Conservation (phyloP, 2,797 vertebrate species). For the Silurus aristotelis region DNA sequence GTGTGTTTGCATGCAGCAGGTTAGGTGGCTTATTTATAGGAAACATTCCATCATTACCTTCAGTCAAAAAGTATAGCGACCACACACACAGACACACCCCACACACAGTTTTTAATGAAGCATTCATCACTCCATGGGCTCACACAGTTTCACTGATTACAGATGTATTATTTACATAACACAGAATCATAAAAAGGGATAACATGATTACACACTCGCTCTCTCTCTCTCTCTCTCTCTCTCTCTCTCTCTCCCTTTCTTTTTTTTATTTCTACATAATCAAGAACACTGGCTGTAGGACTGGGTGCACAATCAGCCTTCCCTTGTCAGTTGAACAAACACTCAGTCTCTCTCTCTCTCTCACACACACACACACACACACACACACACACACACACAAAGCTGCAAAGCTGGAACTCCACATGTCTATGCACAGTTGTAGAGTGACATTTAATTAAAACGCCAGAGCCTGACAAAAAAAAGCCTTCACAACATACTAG, state of each 20-base stretch:
- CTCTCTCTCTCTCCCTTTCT: neutral
- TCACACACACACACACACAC: conserved; percentile 2
- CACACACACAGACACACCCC: conserved; percentile 6
- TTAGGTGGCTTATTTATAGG: conserved; percentile 11
- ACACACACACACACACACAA: neutral
- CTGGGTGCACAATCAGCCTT: conserved; percentile 9
- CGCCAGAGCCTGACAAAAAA: neutral
- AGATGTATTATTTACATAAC: conserved; percentile 30
- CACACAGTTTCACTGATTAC: conserved; percentile 34
- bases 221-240: neutral
- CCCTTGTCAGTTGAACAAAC: neutral
- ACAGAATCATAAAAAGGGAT: conserved; percentile 17
- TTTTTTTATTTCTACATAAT: neutral
- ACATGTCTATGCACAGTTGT: neutral
- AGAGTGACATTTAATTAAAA: conserved; percentile 35
- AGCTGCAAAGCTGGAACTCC: neutral
- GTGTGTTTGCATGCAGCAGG: neutral
- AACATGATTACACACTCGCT: conserved; percentile 14
- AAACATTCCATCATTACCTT: neutral
- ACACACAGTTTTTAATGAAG: conserved; percentile 11
- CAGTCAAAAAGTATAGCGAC: neutral
- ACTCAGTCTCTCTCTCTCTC: neutral
- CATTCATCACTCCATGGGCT: neutral
- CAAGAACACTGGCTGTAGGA: conserved; percentile 6
- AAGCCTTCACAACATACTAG: neutral